Percentiles rank a stretch among this genome's conserved stretches.
These are phyloP conservation scores for Momotus momota DNA, from an alignment of 2,797 vertebrate genomes.

Conservation along the genomic window DNA sequence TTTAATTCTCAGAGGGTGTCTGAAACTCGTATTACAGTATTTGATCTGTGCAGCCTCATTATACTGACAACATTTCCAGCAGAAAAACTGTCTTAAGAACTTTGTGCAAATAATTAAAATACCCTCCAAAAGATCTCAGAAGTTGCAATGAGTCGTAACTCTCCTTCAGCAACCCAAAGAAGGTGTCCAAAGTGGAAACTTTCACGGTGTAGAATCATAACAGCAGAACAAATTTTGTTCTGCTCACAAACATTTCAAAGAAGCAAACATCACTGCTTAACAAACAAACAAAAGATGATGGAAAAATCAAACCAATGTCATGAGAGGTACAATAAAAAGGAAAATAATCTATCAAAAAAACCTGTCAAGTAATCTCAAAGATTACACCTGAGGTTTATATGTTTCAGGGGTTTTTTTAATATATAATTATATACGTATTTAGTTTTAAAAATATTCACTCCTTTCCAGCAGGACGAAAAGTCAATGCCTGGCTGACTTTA, in stretches of 20 bases:
- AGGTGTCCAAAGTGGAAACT: not conserved
- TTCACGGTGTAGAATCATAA: not conserved
- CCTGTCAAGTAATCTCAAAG: not conserved
- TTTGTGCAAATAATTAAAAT: not conserved
- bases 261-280: not conserved
- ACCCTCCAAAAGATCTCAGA: not conserved
- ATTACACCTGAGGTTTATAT: not conserved
- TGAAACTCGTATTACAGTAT: not conserved
- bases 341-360: not conserved
- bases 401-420: not conserved
- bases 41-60: not conserved
- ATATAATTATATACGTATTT: not conserved
- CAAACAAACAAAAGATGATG: not conserved
- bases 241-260: not conserved
- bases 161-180: not conserved
- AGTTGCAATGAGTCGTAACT: not conserved
- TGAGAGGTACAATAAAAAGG: not conserved
- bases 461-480: not conserved
- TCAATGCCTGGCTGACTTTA: not conserved
- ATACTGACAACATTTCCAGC: not conserved
- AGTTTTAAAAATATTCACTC: not conserved
- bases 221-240: not conserved
- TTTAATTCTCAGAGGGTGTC: slow-evolving; percentile 33
- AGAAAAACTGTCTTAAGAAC: not conserved
- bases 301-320: not conserved